phyloP scores from a whole-genome alignment of 2,888 invertebrate species.

The Oeneis ivallda region DNA sequence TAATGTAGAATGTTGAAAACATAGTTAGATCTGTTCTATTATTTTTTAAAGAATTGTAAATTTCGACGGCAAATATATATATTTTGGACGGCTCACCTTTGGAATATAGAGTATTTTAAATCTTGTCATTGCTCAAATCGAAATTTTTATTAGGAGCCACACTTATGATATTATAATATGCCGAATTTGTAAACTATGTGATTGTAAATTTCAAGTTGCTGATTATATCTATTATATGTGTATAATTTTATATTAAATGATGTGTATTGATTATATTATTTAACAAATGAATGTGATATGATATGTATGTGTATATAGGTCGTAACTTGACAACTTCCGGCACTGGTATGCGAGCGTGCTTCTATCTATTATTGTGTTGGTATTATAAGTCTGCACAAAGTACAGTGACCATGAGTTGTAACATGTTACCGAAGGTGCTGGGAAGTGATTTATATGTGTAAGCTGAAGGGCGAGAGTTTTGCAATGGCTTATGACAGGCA shows the following conservation, averaged over 20 bases:
- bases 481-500: constrained; percentile 59
- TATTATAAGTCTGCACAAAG: constrained; percentile 46
- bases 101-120: constrained; percentile 71
- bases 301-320: constrained; percentile 65
- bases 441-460: constrained; percentile 61
- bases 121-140: constrained; percentile 76
- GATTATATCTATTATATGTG: constrained; percentile 51
- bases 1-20: constrained; percentile 75
- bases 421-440: constrained; percentile 71
- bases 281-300: constrained; percentile 75
- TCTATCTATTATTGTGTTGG: constrained; percentile 22
- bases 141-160: constrained; percentile 75
- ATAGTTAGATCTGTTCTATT: constrained; percentile 78
- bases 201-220: constrained; percentile 68
- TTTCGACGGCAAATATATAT: constrained; percentile 67
- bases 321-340: constrained; percentile 61
- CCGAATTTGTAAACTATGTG: constrained; percentile 70
- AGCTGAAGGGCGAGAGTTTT: constrained; percentile 43
- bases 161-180: constrained; percentile 62
- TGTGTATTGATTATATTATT: constrained; percentile 53
- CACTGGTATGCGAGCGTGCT: constrained; percentile 44
- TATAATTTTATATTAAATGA: constrained; percentile 44
- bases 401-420: constrained; percentile 57
- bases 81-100: constrained; percentile 79
- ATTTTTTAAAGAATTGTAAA: constrained; percentile 72